Evolutionary conservation across 2,797 vertebrate genomes (phyloP).

Genomic region (Xiphophorus birchmanni): DNA sequence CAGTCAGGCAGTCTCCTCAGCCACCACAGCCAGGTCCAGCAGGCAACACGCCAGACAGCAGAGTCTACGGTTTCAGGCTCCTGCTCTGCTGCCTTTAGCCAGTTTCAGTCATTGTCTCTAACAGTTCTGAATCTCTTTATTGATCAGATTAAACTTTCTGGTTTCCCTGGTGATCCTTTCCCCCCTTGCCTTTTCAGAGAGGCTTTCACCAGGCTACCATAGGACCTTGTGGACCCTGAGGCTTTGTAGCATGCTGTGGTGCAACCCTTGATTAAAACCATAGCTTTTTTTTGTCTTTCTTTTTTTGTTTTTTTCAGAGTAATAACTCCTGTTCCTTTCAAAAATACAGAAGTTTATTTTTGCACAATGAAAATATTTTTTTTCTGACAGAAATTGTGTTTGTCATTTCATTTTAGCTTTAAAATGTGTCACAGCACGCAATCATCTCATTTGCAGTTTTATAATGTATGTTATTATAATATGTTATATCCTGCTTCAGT

Average conservation of each 20-base stretch:
- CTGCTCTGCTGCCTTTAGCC: background rate
- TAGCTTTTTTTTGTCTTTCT: background rate
- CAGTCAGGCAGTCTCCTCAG: conserved; percentile 43
- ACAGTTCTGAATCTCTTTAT: background rate
- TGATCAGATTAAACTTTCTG: background rate
- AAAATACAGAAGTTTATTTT: background rate
- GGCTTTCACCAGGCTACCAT: background rate
- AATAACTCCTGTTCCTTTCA: background rate
- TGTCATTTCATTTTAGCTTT: background rate
- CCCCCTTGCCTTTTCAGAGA: background rate
- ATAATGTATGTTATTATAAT: background rate
- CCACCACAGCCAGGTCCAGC: background rate
- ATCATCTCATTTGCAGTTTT: background rate
- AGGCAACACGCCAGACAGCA: background rate
- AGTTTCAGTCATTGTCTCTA: background rate
- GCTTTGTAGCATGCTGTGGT: background rate
- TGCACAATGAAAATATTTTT: background rate
- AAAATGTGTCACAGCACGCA: background rate
- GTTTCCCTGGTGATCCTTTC: background rate
- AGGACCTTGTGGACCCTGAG: background rate
- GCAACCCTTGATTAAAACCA: background rate
- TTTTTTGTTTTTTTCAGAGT: background rate
- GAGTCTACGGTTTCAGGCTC: background rate
- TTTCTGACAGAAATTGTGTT: background rate
- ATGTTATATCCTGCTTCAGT: too few relatives aligned